Conservation (phyloP, 1,140 invertebrate species). For the Sitobion miscanthi region DNA sequence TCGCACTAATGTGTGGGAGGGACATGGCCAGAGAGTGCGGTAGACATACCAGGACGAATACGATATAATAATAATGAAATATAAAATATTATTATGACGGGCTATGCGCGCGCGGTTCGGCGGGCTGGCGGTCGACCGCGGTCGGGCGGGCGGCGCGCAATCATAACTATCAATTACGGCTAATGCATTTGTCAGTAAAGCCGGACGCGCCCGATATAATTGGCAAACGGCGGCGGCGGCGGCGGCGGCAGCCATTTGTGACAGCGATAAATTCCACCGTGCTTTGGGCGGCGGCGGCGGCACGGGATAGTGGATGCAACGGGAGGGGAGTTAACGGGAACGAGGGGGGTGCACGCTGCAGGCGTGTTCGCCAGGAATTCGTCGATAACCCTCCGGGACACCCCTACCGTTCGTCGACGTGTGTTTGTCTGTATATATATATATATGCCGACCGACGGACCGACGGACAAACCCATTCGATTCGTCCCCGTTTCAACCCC, state of each 20-base stretch:
- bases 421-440: background rate
- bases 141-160: conserved; percentile 8
- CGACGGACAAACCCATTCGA: conserved; percentile 15
- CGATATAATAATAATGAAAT: background rate
- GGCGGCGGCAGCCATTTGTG: conserved; percentile 40
- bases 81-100: background rate
- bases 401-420: background rate
- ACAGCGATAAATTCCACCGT: conserved; percentile 47
- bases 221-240: conserved; percentile 10
- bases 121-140: background rate
- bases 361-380: conserved; percentile 36
- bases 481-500: background rate
- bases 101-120: background rate
- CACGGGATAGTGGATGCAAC: background rate
- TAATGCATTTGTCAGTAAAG: conserved; percentile 50
- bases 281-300: conserved; percentile 16
- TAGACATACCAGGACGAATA: background rate
- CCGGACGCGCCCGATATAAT: conserved; percentile 54
- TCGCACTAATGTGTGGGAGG: background rate
- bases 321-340: background rate
- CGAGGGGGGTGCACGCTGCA: background rate
- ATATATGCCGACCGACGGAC: background rate
- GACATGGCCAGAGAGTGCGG: background rate
- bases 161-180: conserved; percentile 56
- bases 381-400: conserved; percentile 28